Evolutionary conservation across 2,888 invertebrate genomes (phyloP).

Genomic region (Caenorhabditis drosophilae): DNA sequence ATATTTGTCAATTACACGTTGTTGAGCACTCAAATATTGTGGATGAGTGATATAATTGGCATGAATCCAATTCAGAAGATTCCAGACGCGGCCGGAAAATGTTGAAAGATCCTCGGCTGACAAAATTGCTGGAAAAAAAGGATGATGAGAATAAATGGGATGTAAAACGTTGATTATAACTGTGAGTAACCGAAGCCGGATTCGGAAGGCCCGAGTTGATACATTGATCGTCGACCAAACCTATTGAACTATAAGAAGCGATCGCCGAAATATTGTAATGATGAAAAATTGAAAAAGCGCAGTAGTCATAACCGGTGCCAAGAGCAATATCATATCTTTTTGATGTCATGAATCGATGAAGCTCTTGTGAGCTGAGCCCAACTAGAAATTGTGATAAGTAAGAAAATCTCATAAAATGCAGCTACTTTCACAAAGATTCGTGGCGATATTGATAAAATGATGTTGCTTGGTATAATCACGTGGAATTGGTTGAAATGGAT

Average conservation of each 20-base stretch:
- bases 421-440: conserved; percentile 28
- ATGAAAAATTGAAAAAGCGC: conserved; percentile 24
- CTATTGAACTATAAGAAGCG: conserved; percentile 15
- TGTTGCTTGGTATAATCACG: conserved; percentile 13
- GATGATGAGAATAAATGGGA: background rate
- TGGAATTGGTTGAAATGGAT: conserved; percentile 21
- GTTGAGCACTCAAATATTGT: conserved; percentile 5
- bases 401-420: background rate
- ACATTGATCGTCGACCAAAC: conserved; percentile 21
- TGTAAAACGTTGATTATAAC: background rate
- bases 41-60: conserved; percentile 20
- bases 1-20: conserved; percentile 6
- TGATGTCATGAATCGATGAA: conserved; percentile 13
- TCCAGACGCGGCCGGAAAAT: conserved; percentile 10
- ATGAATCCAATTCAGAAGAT: conserved; percentile 24
- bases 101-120: conserved; percentile 19
- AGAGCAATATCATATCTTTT: conserved; percentile 39
- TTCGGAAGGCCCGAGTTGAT: conserved; percentile 21
- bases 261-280: conserved; percentile 29
- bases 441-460: conserved; percentile 8
- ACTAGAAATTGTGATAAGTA: conserved; percentile 31
- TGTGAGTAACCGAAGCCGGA: conserved; percentile 17
- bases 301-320: conserved; percentile 36
- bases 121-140: conserved; percentile 15
- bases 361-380: conserved; percentile 15